Conservation (phyloP, 2,888 invertebrate species). For the Tinea trinotella region DNA sequence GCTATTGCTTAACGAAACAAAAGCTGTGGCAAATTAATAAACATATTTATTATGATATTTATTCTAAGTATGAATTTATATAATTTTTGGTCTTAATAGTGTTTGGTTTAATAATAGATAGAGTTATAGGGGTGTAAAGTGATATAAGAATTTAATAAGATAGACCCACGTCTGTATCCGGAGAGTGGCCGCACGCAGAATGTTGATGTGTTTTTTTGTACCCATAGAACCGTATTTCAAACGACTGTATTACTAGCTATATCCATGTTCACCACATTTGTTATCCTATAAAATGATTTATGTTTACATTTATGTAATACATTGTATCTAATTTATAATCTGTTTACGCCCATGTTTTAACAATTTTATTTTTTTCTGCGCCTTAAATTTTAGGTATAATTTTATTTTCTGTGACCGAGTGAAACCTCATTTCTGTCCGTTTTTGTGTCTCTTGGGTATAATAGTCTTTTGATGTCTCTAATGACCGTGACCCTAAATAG, state of each 20-base stretch:
- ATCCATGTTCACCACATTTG: constrained; percentile 5
- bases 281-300: constrained; percentile 8
- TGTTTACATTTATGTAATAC: background rate
- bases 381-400: background rate
- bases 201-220: constrained; percentile 37
- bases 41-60: too few relatives aligned
- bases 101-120: background rate
- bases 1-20: too few relatives aligned
- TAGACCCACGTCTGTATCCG: constrained; percentile 1
- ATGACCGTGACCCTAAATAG: background rate
- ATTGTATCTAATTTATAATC: background rate
- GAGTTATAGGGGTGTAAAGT: constrained; percentile 3
- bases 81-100: too few relatives aligned
- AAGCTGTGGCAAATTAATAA: too few relatives aligned
- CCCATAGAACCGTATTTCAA: background rate
- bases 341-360: background rate
- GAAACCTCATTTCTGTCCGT: background rate
- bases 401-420: constrained; percentile 4
- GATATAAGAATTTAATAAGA: constrained; percentile 17
- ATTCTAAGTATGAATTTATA: background rate
- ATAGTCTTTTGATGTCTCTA: constrained; percentile 6
- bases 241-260: constrained; percentile 2
- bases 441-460: constrained; percentile 2
- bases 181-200: constrained; percentile 29
- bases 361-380: background rate